These are phyloP conservation scores for Heteractis magnifica DNA, from an alignment of 92 coral and sea anemone species.

Conservation along the genomic window DNA sequence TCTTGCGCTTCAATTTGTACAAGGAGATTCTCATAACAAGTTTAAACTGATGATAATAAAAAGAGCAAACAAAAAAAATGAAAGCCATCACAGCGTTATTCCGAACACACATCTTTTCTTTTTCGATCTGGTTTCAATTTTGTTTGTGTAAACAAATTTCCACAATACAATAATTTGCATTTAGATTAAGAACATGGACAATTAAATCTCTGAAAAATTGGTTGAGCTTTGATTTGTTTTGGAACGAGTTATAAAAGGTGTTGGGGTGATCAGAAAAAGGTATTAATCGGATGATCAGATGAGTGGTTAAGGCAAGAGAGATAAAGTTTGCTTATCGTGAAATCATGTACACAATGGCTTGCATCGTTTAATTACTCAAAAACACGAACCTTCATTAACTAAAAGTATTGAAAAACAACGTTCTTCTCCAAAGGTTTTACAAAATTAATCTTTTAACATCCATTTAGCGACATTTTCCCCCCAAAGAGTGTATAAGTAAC, in stretches of 20 bases:
- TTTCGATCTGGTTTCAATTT: background rate
- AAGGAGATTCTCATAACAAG: too few species aligned
- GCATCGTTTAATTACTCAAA: background rate
- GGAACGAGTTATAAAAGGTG: background rate
- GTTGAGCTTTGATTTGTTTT: background rate
- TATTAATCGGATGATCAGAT: background rate
- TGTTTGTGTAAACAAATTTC: background rate
- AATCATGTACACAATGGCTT: background rate
- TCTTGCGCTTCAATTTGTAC: too few species aligned
- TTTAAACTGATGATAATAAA: too few species aligned
- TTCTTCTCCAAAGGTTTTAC: background rate
- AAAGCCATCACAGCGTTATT: too few species aligned
- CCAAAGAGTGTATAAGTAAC: too few species aligned
- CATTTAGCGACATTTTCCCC: too few species aligned
- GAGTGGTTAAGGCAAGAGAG: background rate
- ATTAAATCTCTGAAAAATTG: background rate
- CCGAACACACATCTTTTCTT: background rate
- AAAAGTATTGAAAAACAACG: background rate
- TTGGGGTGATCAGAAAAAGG: background rate
- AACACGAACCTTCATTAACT: background rate
- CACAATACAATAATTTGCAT: background rate
- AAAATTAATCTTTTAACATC: background rate
- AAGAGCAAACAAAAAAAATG: too few species aligned
- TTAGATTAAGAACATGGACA: background rate
- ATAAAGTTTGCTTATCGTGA: background rate